Conservation (phyloP, 2,113 vertebrate genomes). For the Petaurus breviceps region DNA sequence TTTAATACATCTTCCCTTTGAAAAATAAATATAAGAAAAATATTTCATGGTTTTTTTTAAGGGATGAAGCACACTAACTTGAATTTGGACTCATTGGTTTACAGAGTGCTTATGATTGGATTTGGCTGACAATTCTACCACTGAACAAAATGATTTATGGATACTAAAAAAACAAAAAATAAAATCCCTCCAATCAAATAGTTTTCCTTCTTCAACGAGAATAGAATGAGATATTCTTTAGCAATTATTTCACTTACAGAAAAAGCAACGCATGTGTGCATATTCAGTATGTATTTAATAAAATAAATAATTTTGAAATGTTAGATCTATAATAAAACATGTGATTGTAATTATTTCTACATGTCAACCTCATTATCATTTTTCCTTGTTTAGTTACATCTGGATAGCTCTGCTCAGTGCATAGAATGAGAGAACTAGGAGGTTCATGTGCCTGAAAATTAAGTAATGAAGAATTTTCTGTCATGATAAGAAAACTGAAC, state of each 20-base stretch:
- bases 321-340: background rate
- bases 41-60: accelerated
- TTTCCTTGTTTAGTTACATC: background rate
- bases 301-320: background rate
- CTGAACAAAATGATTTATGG: constrained; percentile 22
- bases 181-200: constrained; percentile 8
- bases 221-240: background rate
- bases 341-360: background rate
- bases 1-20: background rate
- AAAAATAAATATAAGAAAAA: constrained; percentile 5
- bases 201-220: background rate
- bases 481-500: background rate
- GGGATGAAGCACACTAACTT: background rate
- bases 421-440: background rate
- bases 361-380: background rate
- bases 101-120: background rate
- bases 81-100: background rate
- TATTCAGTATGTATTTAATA: background rate
- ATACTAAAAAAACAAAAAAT: background rate
- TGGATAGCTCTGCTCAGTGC: background rate
- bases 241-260: background rate
- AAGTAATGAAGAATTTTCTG: background rate
- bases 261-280: background rate
- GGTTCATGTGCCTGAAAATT: background rate
- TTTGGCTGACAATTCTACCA: background rate